Conservation (phyloP, 2,888 invertebrate species). For the Pogonocherus hispidulus region DNA sequence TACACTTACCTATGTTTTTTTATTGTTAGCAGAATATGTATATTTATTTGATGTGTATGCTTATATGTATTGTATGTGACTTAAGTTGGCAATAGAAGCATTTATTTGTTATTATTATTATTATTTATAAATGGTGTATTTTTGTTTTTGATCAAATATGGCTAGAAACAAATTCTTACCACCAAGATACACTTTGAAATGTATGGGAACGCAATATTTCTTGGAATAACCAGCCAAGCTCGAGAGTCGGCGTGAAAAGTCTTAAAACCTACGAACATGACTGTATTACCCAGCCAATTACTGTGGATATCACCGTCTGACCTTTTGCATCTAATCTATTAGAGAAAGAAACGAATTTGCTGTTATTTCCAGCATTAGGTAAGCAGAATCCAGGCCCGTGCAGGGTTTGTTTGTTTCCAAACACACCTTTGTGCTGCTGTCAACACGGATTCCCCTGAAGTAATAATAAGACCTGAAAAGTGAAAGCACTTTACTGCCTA, state of each 20-base stretch:
- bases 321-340: not conserved
- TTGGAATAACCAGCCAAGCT: not conserved
- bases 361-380: not conserved
- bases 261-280: not conserved
- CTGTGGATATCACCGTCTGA: not conserved
- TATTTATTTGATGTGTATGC: no score
- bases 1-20: no score
- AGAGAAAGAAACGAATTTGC: not conserved
- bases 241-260: not conserved
- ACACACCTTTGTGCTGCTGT: conserved; percentile 38
- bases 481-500: not conserved
- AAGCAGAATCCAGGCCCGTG: conserved; percentile 36
- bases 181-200: no score
- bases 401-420: conserved; percentile 52
- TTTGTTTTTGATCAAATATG: no score
- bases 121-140: no score
- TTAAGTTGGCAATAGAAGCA: no score
- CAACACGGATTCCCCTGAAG: conserved; percentile 17
- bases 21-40: no score
- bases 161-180: no score
- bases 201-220: no score
- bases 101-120: no score
- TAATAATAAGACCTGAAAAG: not conserved
- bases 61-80: no score
- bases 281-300: not conserved